Evolutionary conservation across 2,797 vertebrate species (phyloP), one percentile per base, ranked within the genome.

Genomic region (Channa striata): DNA sequence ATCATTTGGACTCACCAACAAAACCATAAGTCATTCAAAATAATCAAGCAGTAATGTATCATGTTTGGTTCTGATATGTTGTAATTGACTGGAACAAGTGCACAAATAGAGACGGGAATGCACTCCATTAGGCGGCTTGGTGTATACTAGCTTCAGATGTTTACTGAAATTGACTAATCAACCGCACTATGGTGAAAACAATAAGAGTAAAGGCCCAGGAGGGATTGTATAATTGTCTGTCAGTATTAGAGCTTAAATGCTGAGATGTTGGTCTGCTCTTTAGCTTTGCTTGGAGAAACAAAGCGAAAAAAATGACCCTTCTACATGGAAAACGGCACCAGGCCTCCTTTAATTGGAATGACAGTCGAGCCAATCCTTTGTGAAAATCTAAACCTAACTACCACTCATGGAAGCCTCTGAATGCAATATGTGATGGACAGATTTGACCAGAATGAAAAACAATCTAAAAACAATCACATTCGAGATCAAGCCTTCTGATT

Each of bases 101-200:
- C 25, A 30, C 66, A 62, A 62, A 72, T 78, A 80, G 75, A 80
- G 64, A 58, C 59, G 75, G 62, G 68, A 87, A 86, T 65, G 73
- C 70, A 77, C 49, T 71, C 79, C 80, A 85, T 88, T 89, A 85
- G 58, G 65, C 66, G 59, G 70, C 68, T 54, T 74, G 52, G 58
- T 47, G 40, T 81, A 84, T 72, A 81, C 79, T 52, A 56, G 52
- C 67, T 66, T 84, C 68, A 87, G 80, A 84, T 81, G 79, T 83
- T 84, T 75, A 85, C 85, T 68, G 78, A 85, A 86, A 87, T 78
- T 84, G 89, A 88, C 85, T 80, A 79, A 88, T 87, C 57, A 56
- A 83, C 77, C 80, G 68, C 73, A 74, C 58, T 81, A 81, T 63
- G 73, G 71, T 75, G 71, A 84, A 87, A 87, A 80, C 78, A 86